These are phyloP conservation scores for Troilus luridus DNA, from an alignment of 2,888 invertebrate species.

Conservation along the genomic window DNA sequence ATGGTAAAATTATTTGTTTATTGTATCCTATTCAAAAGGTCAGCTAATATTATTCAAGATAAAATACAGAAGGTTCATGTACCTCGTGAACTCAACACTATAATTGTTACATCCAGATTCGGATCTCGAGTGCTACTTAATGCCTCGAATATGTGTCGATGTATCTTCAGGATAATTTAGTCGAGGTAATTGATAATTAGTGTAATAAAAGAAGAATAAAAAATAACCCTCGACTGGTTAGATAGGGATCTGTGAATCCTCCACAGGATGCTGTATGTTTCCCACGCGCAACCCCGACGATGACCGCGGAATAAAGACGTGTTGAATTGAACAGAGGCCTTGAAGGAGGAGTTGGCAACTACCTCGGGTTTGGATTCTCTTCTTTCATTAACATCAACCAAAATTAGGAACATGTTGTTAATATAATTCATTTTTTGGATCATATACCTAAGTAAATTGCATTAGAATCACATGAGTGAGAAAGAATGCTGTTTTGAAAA, in stretches of 20 bases:
- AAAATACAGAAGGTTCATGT: not conserved
- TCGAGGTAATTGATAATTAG: slow-evolving; percentile 25
- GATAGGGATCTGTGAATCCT: slow-evolving; percentile 30
- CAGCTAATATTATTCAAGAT: not conserved
- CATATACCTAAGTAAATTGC: not conserved
- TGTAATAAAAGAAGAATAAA: not conserved
- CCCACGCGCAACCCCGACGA: slow-evolving; percentile 29
- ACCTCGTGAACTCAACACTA: not conserved
- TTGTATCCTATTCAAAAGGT: too few species aligned
- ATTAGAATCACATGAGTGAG: not conserved
- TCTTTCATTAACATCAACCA: not conserved
- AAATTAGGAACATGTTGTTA: not conserved
- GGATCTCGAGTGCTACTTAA: not conserved
- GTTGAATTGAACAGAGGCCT: slow-evolving; percentile 23
- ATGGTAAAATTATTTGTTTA: too few species aligned
- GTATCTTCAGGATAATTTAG: not conserved
- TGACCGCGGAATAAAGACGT: slow-evolving; percentile 40
- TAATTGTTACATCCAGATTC: not conserved
- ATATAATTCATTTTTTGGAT: not conserved
- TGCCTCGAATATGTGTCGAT: not conserved
- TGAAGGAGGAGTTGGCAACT: slow-evolving; percentile 20
- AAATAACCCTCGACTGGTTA: not conserved
- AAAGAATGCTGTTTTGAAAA: too few species aligned
- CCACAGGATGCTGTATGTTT: slow-evolving; percentile 37
- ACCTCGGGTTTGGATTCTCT: not conserved